Conservation (phyloP, 2,797 vertebrate species). For the Pangasius djambal region DNA sequence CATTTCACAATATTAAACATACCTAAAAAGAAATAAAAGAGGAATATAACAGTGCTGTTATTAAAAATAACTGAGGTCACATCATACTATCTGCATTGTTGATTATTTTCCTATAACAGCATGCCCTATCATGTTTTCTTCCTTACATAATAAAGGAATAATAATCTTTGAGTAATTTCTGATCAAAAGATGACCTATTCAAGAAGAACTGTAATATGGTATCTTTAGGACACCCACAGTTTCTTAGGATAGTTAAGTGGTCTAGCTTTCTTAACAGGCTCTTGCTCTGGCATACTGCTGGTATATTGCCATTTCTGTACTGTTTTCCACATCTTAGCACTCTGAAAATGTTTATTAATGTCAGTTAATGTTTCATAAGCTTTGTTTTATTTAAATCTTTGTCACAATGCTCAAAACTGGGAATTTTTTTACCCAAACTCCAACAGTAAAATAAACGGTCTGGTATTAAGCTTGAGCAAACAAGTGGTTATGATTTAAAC, state of each 20-base stretch:
- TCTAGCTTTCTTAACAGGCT: background rate
- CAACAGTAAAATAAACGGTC: conserved; percentile 5
- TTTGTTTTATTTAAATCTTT: too few relatives aligned
- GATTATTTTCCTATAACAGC: background rate
- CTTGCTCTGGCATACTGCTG: background rate
- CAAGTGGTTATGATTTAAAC: conserved; percentile 46
- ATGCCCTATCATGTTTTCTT: background rate
- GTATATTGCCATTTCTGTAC: background rate
- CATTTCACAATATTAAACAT: background rate
- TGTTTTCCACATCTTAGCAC: conserved; percentile 43
- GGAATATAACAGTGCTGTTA: background rate
- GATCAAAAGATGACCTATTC: background rate
- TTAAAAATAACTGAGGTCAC: background rate
- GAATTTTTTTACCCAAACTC: conserved; percentile 29
- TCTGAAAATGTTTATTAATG: conserved; percentile 51
- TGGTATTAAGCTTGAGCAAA: conserved; percentile 44
- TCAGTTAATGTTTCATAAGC: conserved; percentile 49
- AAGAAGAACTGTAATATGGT: background rate
- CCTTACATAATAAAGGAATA: background rate
- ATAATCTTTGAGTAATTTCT: background rate
- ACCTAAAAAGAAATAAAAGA: background rate
- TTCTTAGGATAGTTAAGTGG: background rate
- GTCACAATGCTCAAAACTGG: conserved; percentile 18
- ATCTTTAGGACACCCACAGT: background rate
- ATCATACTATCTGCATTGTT: background rate